A percentile compares a stretch with the other conserved stretches of the same genome.
These are phyloP conservation scores for Diadophis punctatus DNA, from an alignment of 2,113 vertebrate genomes.

Conservation along the genomic window DNA sequence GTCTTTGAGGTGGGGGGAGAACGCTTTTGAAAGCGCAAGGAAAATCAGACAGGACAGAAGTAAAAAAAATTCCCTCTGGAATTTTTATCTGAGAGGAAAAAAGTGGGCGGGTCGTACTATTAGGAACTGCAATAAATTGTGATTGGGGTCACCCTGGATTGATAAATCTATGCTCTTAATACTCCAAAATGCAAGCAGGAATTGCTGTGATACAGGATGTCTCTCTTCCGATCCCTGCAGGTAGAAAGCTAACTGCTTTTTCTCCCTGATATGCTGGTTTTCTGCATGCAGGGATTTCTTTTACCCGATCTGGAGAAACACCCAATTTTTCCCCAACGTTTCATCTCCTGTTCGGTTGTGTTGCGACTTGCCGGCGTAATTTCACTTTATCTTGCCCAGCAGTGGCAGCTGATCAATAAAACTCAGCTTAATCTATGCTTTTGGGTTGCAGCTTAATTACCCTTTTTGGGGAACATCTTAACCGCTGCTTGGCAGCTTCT, in stretches of 20 bases:
- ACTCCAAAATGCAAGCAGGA: not conserved
- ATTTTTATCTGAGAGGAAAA: not conserved
- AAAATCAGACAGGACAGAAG: not conserved
- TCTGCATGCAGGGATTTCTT: not conserved
- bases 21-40: not conserved
- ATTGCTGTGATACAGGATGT: not conserved
- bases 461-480: not conserved
- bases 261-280: not conserved
- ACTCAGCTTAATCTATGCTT: not conserved
- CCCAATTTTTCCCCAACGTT: not conserved
- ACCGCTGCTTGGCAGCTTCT: not conserved
- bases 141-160: not conserved
- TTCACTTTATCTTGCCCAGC: not conserved
- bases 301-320: not conserved
- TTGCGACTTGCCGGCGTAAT: not conserved
- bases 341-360: not conserved
- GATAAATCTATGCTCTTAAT: no score
- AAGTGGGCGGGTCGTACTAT: not conserved
- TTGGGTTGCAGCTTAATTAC: not conserved
- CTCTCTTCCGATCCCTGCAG: no score
- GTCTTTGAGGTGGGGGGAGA: no score
- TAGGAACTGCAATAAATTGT: no score
- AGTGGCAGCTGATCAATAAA: not conserved
- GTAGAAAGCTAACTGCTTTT: not conserved
- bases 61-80: not conserved